phyloP scores from a whole-genome alignment of 2,888 invertebrate species.

The Eristalis pertinax region DNA sequence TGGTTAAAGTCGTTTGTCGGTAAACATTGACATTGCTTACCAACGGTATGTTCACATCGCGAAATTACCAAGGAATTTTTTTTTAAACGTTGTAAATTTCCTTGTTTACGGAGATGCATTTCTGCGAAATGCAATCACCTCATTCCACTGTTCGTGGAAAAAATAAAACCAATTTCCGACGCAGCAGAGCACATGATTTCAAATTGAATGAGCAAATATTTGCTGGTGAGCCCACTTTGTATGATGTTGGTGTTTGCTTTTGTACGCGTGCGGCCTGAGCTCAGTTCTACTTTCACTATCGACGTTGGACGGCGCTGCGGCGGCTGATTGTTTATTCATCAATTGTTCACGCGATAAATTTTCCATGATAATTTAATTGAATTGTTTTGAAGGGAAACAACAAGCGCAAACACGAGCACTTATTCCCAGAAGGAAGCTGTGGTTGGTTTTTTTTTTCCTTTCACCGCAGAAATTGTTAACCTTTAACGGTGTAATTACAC shows the following conservation, averaged over 20 bases:
- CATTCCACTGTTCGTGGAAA: neutral
- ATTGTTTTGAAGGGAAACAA: neutral
- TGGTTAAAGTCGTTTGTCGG: neutral
- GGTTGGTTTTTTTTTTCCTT: neutral
- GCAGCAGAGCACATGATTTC: neutral
- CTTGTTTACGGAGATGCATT: neutral
- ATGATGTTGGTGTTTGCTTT: neutral
- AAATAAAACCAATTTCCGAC: neutral
- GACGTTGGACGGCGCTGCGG: neutral
- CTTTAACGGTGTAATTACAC: neutral
- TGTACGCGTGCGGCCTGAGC: neutral
- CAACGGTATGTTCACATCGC: neutral
- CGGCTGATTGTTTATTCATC: neutral
- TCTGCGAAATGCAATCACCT: neutral
- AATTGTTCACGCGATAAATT: neutral
- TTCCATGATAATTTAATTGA: conserved; percentile 19
- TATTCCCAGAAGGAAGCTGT: conserved; percentile 4
- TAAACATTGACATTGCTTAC: neutral
- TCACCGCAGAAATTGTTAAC: neutral
- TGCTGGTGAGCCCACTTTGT: neutral
- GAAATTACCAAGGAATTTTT: neutral
- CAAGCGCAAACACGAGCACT: neutral
- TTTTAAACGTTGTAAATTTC: neutral
- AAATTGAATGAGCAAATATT: neutral
- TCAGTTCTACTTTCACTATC: conserved; percentile 26